These are phyloP conservation scores for Psix sp. DNA, from an alignment of 1,140 invertebrate genomes.

Conservation along the genomic window DNA sequence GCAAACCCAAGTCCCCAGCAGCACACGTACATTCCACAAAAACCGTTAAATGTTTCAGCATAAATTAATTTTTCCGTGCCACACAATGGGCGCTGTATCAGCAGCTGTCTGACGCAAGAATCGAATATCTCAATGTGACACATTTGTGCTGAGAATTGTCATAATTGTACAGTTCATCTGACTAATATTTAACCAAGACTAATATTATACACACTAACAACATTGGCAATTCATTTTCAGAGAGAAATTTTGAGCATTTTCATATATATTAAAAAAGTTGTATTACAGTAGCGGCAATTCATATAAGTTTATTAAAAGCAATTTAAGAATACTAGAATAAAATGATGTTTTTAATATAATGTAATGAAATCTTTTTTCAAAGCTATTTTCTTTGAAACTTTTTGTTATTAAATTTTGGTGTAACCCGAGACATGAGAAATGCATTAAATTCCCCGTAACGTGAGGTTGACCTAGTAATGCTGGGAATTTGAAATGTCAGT, in stretches of 20 bases:
- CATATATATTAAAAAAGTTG: no score
- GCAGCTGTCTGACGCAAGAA: constrained; percentile 43
- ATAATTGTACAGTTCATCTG: constrained; percentile 14
- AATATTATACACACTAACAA: no score
- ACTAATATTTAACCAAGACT: no score
- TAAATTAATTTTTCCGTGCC: constrained; percentile 68
- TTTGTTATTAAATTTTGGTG: background rate
- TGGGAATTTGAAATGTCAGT: constrained; percentile 18
- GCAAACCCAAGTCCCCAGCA: constrained; percentile 68
- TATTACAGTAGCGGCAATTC: no score
- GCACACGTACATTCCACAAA: constrained; percentile 72
- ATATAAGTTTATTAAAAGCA: no score
- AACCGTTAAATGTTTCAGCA: constrained; percentile 75
- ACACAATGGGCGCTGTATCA: constrained; percentile 52
- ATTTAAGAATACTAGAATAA: no score
- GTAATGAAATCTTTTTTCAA: no score
- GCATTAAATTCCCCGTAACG: constrained; percentile 14
- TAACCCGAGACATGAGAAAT: constrained; percentile 18
- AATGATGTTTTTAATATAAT: no score
- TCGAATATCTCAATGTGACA: constrained; percentile 24
- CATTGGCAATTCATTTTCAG: no score
- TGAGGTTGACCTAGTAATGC: constrained; percentile 34
- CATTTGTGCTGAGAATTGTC: constrained; percentile 28
- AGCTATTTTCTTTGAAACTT: constrained; percentile 3
- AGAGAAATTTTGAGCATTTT: no score